phyloP scores from a whole-genome alignment of 2,113 vertebrate species.

The Fukomys damarensis region DNA sequence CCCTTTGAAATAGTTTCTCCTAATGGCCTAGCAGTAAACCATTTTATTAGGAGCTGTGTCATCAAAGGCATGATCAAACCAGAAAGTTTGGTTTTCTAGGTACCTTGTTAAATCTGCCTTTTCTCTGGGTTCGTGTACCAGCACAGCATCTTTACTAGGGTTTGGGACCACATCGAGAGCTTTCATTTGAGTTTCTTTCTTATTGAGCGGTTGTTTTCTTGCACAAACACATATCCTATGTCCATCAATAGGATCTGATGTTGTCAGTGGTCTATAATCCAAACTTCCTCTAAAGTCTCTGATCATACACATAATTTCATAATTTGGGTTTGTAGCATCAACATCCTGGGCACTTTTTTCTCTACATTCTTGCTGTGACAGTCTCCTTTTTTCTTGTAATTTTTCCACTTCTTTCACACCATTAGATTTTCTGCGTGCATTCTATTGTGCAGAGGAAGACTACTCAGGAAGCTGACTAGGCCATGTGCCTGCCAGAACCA shows the following conservation, averaged over 20 bases:
- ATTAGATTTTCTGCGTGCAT: slow-evolving; percentile 97
- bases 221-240: slow-evolving; percentile 99
- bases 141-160: slow-evolving; percentile 98
- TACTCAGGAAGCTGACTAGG: too few species aligned
- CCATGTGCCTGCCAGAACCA: too few species aligned
- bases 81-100: slow-evolving; percentile 99
- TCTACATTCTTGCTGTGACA: slow-evolving; percentile 97
- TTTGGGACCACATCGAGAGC: slow-evolving; percentile 99
- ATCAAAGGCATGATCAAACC: slow-evolving; percentile 98
- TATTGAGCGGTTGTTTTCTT: slow-evolving; percentile 96
- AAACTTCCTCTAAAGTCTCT: slow-evolving; percentile 97
- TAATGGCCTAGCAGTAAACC: slow-evolving; percentile 96
- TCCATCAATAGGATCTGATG: slow-evolving; percentile 96
- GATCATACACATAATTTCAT: slow-evolving; percentile 99
- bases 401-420: slow-evolving; percentile 99
- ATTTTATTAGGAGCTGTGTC: slow-evolving; percentile 98
- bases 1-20: slow-evolving; percentile 98
- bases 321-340: slow-evolving; percentile 96
- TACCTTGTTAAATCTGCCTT: slow-evolving; percentile 98
- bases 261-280: slow-evolving; percentile 96
- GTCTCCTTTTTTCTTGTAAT: slow-evolving; percentile 95
- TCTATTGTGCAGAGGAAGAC: too few species aligned
- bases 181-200: slow-evolving; percentile 96
- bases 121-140: slow-evolving; percentile 99
- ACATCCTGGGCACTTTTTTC: slow-evolving; percentile 99